A percentile compares a stretch with the other conserved stretches of the same genome.
Evolutionary conservation across 2,888 invertebrate species (phyloP).

Genomic region (Stenurella melanura): DNA sequence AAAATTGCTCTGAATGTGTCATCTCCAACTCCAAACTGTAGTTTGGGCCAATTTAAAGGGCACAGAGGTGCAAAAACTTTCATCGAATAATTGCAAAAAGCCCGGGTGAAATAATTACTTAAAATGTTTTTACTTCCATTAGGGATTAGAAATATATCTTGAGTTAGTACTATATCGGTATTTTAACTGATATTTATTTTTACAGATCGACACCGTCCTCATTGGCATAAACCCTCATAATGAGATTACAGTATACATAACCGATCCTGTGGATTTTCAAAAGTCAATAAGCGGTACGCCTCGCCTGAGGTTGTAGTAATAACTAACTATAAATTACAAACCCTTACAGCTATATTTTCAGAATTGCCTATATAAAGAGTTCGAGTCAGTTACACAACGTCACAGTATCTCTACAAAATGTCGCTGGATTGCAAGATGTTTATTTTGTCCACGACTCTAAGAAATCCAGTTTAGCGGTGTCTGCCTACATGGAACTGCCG

Average conservation of each 20-base stretch:
- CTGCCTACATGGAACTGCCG: slow-evolving; percentile 78
- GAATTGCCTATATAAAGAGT: slow-evolving; percentile 69
- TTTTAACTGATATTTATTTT: slow-evolving; percentile 26
- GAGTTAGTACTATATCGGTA: too few species aligned
- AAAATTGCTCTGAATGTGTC: too few species aligned
- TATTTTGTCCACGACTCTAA: slow-evolving; percentile 75
- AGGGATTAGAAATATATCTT: too few species aligned
- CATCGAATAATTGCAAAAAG: too few species aligned
- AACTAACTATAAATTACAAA: neutral
- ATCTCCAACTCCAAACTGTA: too few species aligned
- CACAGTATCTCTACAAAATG: slow-evolving; percentile 67
- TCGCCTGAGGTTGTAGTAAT: slow-evolving; percentile 75
- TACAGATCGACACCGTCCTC: slow-evolving; percentile 71
- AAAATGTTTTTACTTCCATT: too few species aligned
- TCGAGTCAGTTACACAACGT: slow-evolving; percentile 66
- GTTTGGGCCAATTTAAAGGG: too few species aligned
- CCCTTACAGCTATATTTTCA: slow-evolving; percentile 56
- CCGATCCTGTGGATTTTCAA: slow-evolving; percentile 77
- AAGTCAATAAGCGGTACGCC: slow-evolving; percentile 80
- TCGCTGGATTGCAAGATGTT: slow-evolving; percentile 73
- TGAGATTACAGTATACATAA: slow-evolving; percentile 74
- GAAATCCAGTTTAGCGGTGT: slow-evolving; percentile 75
- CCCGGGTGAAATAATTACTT: too few species aligned
- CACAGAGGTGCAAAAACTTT: too few species aligned
- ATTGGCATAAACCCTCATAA: slow-evolving; percentile 70